Evolutionary conservation across 2,888 invertebrate genomes (phyloP).

Genomic region (Tachina grossa): DNA sequence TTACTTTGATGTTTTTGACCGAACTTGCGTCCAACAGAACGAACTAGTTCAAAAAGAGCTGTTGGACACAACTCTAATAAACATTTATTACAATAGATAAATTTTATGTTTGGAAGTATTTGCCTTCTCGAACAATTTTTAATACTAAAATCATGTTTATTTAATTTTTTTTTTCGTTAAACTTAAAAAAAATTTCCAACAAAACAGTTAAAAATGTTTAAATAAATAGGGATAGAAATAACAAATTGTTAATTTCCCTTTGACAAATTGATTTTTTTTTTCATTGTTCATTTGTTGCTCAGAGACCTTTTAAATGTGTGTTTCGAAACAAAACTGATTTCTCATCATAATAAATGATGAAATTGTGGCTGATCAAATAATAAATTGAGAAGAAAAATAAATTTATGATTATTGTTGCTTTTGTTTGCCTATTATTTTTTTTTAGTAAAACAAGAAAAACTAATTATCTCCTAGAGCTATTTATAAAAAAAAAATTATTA

Average conservation of each 20-base stretch:
- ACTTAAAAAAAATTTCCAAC: neutral
- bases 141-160: no score
- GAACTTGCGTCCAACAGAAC: no score
- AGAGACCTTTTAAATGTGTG: neutral
- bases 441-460: no score
- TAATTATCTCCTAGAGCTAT: no score
- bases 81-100: no score
- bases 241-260: slow-evolving; percentile 26
- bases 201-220: neutral
- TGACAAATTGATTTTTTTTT: slow-evolving; percentile 31
- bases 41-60: no score
- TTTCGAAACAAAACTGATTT: slow-evolving; percentile 72
- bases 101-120: no score
- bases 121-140: no score
- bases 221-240: neutral
- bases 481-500: neutral
- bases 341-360: slow-evolving; percentile 73
- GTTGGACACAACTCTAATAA: no score
- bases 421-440: no score
- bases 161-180: no score
- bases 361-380: slow-evolving; percentile 25
- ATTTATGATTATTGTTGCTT: neutral
- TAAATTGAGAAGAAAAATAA: neutral
- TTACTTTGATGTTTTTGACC: no score
- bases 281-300: neutral